Evolutionary conservation across 2,113 vertebrate species (phyloP), one percentile per base, ranked within the genome.

Genomic region (Polyodon spathula): DNA sequence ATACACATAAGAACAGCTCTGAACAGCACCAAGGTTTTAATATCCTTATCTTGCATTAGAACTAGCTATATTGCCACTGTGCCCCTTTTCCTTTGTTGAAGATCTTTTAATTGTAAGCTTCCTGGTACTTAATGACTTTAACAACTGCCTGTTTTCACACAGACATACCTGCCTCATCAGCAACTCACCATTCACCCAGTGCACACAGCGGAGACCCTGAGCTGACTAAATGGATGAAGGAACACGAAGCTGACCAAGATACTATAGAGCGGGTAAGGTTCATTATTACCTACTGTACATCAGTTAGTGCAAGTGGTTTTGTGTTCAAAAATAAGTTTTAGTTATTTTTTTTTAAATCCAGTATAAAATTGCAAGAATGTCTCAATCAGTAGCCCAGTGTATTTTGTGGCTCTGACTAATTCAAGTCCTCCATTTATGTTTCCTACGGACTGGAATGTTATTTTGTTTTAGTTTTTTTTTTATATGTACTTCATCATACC

Each of bases 191-290:
- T 56, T 71, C 70, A 59, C 41, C 77, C 37, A 67, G 76, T 44
- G 64, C 73, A 40, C 75, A 63, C 46, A 71, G 54, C 0, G 81
- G 81, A 62, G 90, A 94, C 67, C 71, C 84, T 1, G 89, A 92
- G 61, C 88, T 97, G 66, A 86, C 75, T 62, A 76, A 77, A 54
- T 97, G 95, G 96, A 82, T 98, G 62, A 81, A 68, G 11, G 78
- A 78, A 44, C 86, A 89, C 0, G 90, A 89, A 56, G 93, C 90
- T 1, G 95, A 97, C 52, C 83, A 91, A 55, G 92, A 93, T 71
- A 86, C 94, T 0, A 88, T 94, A 73, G 88, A 90, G 67, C 90
- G 71, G 85, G 96, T 98, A 86, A 75, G 69, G 61, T 43, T 1
- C 41, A 38, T 4, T 16, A 12, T 12, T 8, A 7, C 43, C 12